These are phyloP conservation scores for Lasioglossum vierecki DNA, from an alignment of 2,888 invertebrate species.

Conservation along the genomic window DNA sequence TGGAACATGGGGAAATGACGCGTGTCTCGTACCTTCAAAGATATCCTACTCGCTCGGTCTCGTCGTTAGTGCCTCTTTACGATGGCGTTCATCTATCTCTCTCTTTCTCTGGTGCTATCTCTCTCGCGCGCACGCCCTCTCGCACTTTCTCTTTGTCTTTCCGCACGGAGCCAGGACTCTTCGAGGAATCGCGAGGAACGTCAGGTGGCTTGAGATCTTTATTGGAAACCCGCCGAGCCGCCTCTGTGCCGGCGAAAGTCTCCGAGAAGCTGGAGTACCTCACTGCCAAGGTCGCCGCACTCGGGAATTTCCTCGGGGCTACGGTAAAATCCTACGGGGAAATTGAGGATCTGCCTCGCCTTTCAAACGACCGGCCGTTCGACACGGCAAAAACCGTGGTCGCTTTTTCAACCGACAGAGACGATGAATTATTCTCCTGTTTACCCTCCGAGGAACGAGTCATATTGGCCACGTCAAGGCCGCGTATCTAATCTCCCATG, in stretches of 20 bases:
- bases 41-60: conserved; percentile 44
- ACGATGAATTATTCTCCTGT: background rate
- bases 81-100: conserved; percentile 7
- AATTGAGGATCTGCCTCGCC: background rate
- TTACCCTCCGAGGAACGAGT: background rate
- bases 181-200: conserved; percentile 47
- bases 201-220: conserved; percentile 65
- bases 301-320: conserved; percentile 24
- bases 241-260: conserved; percentile 6
- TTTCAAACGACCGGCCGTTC: background rate
- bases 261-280: conserved; percentile 29
- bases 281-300: conserved; percentile 35
- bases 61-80: conserved; percentile 53
- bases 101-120: background rate
- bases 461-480: background rate
- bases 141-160: background rate
- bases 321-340: background rate
- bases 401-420: background rate
- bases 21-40: conserved; percentile 73
- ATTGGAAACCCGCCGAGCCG: conserved; percentile 44
- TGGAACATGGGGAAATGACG: conserved; percentile 76
- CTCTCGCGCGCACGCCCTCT: background rate
- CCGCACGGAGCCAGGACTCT: conserved; percentile 30
- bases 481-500: background rate
- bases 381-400: background rate